Base-by-base conservation (phyloP, 2,888 invertebrate species). In the Steinernema carpocapsae region DNA sequence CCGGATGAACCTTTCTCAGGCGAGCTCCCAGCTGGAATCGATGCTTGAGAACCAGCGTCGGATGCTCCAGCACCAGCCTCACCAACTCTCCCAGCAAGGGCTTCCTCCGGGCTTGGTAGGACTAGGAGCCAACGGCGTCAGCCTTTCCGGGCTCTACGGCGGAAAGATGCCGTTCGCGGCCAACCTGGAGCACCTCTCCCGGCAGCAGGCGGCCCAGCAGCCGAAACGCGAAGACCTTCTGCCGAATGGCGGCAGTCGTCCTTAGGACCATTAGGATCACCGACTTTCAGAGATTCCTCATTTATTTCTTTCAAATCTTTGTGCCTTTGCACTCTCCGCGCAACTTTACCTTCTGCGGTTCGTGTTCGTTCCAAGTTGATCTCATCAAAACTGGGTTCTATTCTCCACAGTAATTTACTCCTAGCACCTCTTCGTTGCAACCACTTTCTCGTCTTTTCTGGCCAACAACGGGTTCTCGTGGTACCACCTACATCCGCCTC, bases 391-490 rank as follows among this genome's bases (percentile, higher is more conserved):
- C 19, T 51, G 51, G 51, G 51, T 51, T 56, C 56, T 56, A 51
- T 43, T 43, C 56, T 12, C 56, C n/a, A n/a, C n/a, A n/a, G n/a
- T n/a, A n/a, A n/a, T n/a, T n/a, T n/a, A n/a, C n/a, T n/a, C n/a
- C n/a, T n/a, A n/a, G n/a, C 56, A 56, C 56, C 56, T 56, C 56
- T 19, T 6, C 7, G 43, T 43, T 43, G 43, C 43, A 43, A 43
- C 43, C 51, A 51, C 51, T 51, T 19, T 51, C 10, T 51, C 51
- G 51, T 51, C 19, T 51, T 56, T n/a, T 24, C 26, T 19, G 56
- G 56, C 56, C 56, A 51, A 56, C 56, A 56, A 56, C 56, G 56
- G 56, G 56, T 56, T 26, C 26, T 24, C 56, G 56, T 56, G 26
- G n/a, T 56, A 56, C 22, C 22, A 10, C n/a, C n/a, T n/a, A 43